Conservation (phyloP, 2,113 vertebrate genomes). For the Megaleporinus macrocephalus region DNA sequence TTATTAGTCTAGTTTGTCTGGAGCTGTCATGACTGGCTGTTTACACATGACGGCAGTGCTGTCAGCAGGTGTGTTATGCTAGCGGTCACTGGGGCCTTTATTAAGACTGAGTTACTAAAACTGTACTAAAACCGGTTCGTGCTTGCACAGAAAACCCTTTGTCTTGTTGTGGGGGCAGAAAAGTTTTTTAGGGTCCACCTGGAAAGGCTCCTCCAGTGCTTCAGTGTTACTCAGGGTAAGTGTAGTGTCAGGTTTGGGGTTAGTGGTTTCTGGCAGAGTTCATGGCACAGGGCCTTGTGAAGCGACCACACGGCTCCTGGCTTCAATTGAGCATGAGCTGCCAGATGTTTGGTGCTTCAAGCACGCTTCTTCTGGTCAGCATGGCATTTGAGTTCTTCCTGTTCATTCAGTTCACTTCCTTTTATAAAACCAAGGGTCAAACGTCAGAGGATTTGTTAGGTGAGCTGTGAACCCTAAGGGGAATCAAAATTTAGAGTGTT, state of each 20-base stretch:
- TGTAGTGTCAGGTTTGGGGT: constrained; percentile 30
- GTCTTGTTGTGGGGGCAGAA: background rate
- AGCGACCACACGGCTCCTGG: background rate
- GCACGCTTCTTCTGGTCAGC: background rate
- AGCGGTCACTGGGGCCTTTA: background rate
- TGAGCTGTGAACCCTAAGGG: background rate
- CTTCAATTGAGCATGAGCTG: background rate
- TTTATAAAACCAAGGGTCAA: background rate
- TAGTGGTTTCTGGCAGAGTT: constrained; percentile 33
- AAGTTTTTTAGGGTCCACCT: background rate
- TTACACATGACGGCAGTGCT: background rate
- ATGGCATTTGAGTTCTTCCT: background rate
- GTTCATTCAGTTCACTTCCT: background rate
- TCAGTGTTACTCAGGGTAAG: constrained; percentile 19
- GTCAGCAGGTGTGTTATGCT: background rate
- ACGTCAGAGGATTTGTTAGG: background rate
- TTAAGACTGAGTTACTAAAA: too few species aligned
- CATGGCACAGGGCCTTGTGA: constrained; percentile 10
- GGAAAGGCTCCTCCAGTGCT: background rate
- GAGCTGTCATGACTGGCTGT: background rate
- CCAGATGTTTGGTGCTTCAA: constrained; percentile 4
- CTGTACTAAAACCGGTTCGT: too few species aligned
- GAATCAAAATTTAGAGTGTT: background rate
- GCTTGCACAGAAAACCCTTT: too few species aligned
- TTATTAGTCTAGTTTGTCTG: background rate